phyloP scores from a whole-genome alignment of 1,140 invertebrate species.

The Pinna nobilis region DNA sequence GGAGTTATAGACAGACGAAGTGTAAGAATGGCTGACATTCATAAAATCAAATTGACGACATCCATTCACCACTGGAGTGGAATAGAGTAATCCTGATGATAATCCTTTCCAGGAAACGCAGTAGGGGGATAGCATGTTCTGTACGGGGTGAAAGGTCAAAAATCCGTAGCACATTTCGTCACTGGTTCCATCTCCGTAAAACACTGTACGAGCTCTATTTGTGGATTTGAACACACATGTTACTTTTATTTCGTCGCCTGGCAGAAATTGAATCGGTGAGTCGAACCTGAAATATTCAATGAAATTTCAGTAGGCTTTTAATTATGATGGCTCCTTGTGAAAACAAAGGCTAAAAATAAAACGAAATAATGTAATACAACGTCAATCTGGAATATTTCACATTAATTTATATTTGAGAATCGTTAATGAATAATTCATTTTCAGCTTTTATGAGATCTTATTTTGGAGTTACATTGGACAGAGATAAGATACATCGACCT shows the following conservation, averaged over 20 bases:
- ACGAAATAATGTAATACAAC: too few relatives aligned
- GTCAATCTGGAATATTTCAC: too few relatives aligned
- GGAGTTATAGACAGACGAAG: neutral
- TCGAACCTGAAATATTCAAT: slow-evolving; percentile 9
- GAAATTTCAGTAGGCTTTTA: too few relatives aligned
- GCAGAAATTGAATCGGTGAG: slow-evolving; percentile 18
- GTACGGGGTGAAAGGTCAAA: slow-evolving; percentile 49
- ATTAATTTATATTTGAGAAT: too few relatives aligned
- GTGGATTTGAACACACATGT: slow-evolving; percentile 47
- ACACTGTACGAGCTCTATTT: slow-evolving; percentile 36
- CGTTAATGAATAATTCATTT: too few relatives aligned
- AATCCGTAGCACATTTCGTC: slow-evolving; percentile 63
- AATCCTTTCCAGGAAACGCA: slow-evolving; percentile 40
- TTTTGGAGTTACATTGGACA: too few relatives aligned
- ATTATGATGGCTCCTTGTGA: too few relatives aligned
- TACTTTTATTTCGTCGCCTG: slow-evolving; percentile 45
- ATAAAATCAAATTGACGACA: neutral
- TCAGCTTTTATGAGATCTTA: too few relatives aligned
- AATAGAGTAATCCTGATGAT: slow-evolving; percentile 17
- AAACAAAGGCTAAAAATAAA: too few relatives aligned
- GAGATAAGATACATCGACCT: too few relatives aligned
- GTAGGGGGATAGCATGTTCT: slow-evolving; percentile 9
- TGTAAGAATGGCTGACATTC: neutral
- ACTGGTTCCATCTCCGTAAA: slow-evolving; percentile 47
- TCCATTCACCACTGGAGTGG: neutral